These are phyloP conservation scores for Esox niger DNA, from an alignment of 2,113 vertebrate genomes.

Conservation along the genomic window DNA sequence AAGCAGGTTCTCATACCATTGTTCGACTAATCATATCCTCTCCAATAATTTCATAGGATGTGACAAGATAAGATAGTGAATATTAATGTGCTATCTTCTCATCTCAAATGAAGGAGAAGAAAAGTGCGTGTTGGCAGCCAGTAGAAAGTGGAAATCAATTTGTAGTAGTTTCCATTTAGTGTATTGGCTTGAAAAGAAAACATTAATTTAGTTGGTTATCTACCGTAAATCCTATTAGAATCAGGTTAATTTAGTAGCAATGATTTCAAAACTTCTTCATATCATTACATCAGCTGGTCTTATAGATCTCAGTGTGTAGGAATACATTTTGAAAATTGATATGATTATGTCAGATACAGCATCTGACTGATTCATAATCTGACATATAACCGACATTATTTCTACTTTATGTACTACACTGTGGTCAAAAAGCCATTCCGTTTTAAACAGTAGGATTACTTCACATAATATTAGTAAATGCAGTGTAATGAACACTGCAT, in stretches of 20 bases:
- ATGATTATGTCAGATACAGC: slow-evolving; percentile 50
- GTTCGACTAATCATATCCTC: slow-evolving; percentile 78
- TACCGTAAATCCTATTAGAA: slow-evolving; percentile 76
- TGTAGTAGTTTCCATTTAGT: slow-evolving; percentile 69
- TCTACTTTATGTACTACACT: background rate
- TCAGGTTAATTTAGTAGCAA: slow-evolving; percentile 75
- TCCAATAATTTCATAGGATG: slow-evolving; percentile 74
- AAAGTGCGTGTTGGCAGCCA: slow-evolving; percentile 45
- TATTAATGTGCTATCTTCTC: slow-evolving; percentile 73
- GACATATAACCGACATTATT: slow-evolving; percentile 43
- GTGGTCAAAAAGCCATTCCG: background rate
- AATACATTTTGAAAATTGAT: slow-evolving; percentile 61
- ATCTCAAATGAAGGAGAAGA: slow-evolving; percentile 74
- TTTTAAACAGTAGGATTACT: background rate
- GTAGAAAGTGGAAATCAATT: slow-evolving; percentile 73
- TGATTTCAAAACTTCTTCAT: slow-evolving; percentile 66
- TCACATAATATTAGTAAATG: too few species aligned
- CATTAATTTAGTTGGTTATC: slow-evolving; percentile 74
- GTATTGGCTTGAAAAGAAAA: slow-evolving; percentile 76
- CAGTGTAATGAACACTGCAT: too few species aligned
- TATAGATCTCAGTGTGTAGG: slow-evolving; percentile 68
- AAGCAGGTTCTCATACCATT: slow-evolving; percentile 75
- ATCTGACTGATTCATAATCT: slow-evolving; percentile 53
- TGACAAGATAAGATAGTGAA: slow-evolving; percentile 76
- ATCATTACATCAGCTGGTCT: slow-evolving; percentile 57